Percentiles rank a stretch among this genome's conserved stretches.
These are phyloP conservation scores for Puntigrus tetrazona DNA, from an alignment of 2,113 vertebrate species.

Conservation along the genomic window DNA sequence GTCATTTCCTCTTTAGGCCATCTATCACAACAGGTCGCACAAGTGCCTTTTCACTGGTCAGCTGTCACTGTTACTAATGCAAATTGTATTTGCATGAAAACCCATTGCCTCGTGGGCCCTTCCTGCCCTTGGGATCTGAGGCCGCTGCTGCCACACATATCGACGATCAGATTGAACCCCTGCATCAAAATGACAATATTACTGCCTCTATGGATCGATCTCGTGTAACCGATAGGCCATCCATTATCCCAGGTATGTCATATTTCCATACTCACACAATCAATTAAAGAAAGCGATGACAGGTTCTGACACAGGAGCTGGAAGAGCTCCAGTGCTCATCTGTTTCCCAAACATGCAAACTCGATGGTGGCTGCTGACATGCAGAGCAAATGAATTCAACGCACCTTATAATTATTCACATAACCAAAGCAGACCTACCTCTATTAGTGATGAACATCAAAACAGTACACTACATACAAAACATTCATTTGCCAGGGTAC, in stretches of 20 bases:
- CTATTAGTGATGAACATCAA: neutral
- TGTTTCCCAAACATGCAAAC: slow-evolving; percentile 26
- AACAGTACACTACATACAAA: neutral
- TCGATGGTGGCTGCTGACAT: neutral
- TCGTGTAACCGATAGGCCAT: slow-evolving; percentile 20
- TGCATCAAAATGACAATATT: slow-evolving; percentile 23
- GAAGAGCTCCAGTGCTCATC: neutral
- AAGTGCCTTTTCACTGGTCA: slow-evolving; percentile 53
- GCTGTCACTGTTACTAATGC: slow-evolving; percentile 51
- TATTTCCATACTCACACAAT: slow-evolving; percentile 6
- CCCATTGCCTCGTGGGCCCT: slow-evolving; percentile 40
- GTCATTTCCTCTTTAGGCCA: slow-evolving; percentile 53
- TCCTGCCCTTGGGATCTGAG: slow-evolving; percentile 47
- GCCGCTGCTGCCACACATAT: slow-evolving; percentile 36
- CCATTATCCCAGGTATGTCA: neutral
- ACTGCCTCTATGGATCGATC: slow-evolving; percentile 45
- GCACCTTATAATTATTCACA: neutral
- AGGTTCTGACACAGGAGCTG: slow-evolving; percentile 4
- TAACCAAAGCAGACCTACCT: neutral
- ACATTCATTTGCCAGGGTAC: neutral
- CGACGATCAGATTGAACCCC: slow-evolving; percentile 27
- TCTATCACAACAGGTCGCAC: slow-evolving; percentile 58
- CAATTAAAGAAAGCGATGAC: slow-evolving; percentile 20
- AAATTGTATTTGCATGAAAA: slow-evolving; percentile 63
- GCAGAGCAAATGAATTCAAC: slow-evolving; percentile 2